A percentile compares a stretch with the other conserved stretches of the same genome.
phyloP scores from a whole-genome alignment of 2,888 invertebrate genomes.

The Gerris lacustris region DNA sequence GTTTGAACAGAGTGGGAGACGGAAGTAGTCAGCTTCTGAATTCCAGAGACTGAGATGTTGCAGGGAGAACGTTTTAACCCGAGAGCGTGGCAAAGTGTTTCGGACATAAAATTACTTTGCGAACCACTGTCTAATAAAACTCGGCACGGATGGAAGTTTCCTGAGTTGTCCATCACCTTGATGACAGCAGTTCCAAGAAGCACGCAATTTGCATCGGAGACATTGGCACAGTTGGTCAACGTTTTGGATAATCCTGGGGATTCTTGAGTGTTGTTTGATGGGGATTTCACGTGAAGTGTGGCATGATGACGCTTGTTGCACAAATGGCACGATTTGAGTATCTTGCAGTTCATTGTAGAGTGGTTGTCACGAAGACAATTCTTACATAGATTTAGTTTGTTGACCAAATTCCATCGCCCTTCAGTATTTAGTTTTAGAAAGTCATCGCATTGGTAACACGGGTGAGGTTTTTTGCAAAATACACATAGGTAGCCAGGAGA shows the following conservation, averaged over 20 bases:
- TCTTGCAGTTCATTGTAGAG: background rate
- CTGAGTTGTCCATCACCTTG: background rate
- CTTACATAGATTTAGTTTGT: background rate
- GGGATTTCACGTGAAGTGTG: background rate
- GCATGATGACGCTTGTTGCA: background rate
- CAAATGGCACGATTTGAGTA: background rate
- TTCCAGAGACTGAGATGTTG: constrained; percentile 9
- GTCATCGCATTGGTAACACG: background rate
- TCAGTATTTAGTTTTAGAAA: background rate
- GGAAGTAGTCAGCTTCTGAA: background rate
- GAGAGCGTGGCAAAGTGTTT: background rate
- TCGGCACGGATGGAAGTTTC: background rate
- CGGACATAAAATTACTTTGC: constrained; percentile 7
- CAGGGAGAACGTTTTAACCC: background rate
- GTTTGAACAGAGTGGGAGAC: constrained; percentile 1
- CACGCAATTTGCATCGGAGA: background rate
- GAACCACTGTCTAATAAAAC: constrained; percentile 12
- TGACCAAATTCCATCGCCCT: background rate
- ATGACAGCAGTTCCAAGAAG: background rate
- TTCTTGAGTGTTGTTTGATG: background rate
- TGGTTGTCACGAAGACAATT: background rate
- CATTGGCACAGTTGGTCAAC: background rate
- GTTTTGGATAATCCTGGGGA: background rate
- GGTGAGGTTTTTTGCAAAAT: background rate
- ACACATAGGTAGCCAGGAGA: background rate